A percentile compares a stretch with the other conserved stretches of the same genome.
Evolutionary conservation across 1,140 invertebrate genomes (phyloP).

Genomic region (Megalopta genalis): DNA sequence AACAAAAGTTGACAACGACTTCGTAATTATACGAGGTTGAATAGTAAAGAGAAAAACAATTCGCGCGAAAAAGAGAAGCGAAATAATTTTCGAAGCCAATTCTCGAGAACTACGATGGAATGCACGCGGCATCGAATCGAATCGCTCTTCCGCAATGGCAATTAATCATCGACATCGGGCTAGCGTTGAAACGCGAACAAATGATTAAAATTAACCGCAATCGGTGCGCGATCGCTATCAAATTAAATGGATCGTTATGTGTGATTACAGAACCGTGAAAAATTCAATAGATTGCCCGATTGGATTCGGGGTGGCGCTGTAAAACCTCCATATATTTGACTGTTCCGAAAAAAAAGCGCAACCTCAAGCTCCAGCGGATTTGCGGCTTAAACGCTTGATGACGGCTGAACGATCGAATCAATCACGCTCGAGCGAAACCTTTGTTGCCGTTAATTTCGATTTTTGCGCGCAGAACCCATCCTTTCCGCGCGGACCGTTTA

Average conservation of each 20-base stretch:
- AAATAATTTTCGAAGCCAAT: too few species aligned
- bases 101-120: not conserved
- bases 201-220: conserved; percentile 9
- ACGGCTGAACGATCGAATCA: conserved; percentile 57
- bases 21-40: too few species aligned
- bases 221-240: conserved; percentile 16
- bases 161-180: too few species aligned
- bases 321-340: conserved; percentile 36
- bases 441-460: conserved; percentile 55
- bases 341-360: conserved; percentile 50
- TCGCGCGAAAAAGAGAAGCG: too few species aligned
- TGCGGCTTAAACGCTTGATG: conserved; percentile 53
- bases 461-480: conserved; percentile 28
- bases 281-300: conserved; percentile 44
- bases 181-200: conserved; percentile 18
- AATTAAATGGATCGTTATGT: conserved; percentile 34
- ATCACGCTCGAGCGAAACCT: conserved; percentile 54
- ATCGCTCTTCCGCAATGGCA: not conserved
- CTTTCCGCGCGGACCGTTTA: too few species aligned
- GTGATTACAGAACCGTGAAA: conserved; percentile 27
- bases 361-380: conserved; percentile 48
- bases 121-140: not conserved
- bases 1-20: too few species aligned
- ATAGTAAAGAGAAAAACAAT: too few species aligned
- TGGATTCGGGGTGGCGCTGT: conserved; percentile 12